These are phyloP conservation scores for Lipotes vexillifer DNA, from an alignment of 2,113 vertebrate species.

Conservation along the genomic window DNA sequence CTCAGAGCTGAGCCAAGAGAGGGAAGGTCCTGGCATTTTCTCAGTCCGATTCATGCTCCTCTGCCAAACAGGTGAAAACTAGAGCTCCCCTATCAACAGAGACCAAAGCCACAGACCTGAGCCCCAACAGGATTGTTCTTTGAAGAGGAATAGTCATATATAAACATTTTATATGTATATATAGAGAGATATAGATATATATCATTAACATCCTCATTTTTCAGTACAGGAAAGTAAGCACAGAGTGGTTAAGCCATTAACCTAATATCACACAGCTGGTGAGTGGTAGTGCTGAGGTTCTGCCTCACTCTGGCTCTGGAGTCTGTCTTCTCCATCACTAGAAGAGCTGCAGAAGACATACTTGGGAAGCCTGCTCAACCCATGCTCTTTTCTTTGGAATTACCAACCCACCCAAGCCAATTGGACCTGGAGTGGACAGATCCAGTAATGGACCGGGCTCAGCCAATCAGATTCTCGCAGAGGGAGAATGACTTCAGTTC, in stretches of 20 bases:
- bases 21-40: not conserved
- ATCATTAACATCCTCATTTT: not conserved
- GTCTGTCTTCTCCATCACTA: not conserved
- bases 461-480: not conserved
- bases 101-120: not conserved
- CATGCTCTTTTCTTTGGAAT: not conserved
- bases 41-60: not conserved
- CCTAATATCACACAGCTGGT: not conserved
- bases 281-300: not conserved
- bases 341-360: not conserved
- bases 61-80: not conserved
- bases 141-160: not conserved
- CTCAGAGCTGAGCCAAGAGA: not conserved
- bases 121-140: not conserved
- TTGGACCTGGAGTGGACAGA: not conserved
- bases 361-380: not conserved
- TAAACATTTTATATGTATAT: not conserved
- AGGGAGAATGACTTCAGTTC: not conserved
- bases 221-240: not conserved
- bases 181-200: fast-evolving
- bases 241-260: not conserved
- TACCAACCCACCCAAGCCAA: not conserved
- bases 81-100: not conserved
- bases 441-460: not conserved
- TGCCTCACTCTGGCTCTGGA: not conserved